A percentile compares a stretch with the other conserved stretches of the same genome.
These are phyloP conservation scores for Anastatus disparis DNA, from an alignment of 1,140 invertebrate genomes.

Conservation along the genomic window DNA sequence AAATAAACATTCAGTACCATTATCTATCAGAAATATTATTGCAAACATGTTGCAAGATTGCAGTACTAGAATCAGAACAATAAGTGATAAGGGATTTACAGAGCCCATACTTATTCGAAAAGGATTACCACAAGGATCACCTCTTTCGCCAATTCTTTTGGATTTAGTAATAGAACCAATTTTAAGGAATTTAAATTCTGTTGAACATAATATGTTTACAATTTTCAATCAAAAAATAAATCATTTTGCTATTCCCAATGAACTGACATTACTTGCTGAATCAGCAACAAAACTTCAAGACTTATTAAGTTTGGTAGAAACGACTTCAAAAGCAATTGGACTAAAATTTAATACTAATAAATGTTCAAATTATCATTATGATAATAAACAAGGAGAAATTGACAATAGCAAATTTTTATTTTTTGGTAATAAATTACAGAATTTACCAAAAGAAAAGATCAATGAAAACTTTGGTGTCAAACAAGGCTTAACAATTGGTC, in stretches of 20 bases:
- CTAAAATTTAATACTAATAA: constrained; percentile 16
- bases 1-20: background rate
- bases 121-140: constrained; percentile 10
- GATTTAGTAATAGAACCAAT: constrained; percentile 16
- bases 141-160: constrained; percentile 4
- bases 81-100: background rate
- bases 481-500: constrained; percentile 15
- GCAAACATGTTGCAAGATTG: background rate
- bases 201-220: background rate
- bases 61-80: constrained; percentile 3
- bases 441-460: background rate
- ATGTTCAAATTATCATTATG: constrained; percentile 9
- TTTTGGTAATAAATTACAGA: constrained; percentile 1
- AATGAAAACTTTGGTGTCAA: constrained; percentile 8
- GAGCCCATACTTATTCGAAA: background rate
- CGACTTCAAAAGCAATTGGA: constrained; percentile 1
- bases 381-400: background rate
- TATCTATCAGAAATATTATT: constrained; percentile 7
- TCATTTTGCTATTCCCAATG: constrained; percentile 17
- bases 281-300: background rate
- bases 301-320: constrained; percentile 12
- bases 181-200: constrained; percentile 1
- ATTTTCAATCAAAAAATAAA: constrained; percentile 9
- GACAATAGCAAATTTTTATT: background rate
- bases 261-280: constrained; percentile 18